These are phyloP conservation scores for Erpornis zantholeuca DNA, from an alignment of 2,113 vertebrate species.

Conservation along the genomic window DNA sequence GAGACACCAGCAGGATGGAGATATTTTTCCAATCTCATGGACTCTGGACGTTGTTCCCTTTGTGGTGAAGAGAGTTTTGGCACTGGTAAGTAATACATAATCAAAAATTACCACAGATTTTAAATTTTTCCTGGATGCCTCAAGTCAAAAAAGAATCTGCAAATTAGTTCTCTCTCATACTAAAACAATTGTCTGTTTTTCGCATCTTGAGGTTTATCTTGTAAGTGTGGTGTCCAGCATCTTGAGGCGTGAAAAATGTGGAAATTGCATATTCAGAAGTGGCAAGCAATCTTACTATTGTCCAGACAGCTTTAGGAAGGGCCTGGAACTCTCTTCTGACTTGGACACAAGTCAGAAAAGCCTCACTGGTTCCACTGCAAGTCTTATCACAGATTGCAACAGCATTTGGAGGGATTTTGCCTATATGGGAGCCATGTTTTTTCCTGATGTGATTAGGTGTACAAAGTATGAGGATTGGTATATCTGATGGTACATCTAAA, in stretches of 20 bases:
- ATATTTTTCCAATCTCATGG: constrained; percentile 97
- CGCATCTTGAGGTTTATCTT: background rate
- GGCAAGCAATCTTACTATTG: background rate
- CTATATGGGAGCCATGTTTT: background rate
- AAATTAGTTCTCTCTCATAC: background rate
- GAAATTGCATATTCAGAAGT: background rate
- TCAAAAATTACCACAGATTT: background rate
- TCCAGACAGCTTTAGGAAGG: background rate
- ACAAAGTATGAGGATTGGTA: background rate
- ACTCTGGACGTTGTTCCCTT: constrained; percentile 93
- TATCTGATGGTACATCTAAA: background rate
- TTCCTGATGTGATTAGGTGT: background rate
- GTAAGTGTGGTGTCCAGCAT: background rate
- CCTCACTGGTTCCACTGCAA: background rate
- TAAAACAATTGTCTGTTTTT: background rate
- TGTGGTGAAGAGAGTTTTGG: constrained; percentile 99
- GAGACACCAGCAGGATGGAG: constrained; percentile 97
- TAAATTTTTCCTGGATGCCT: background rate
- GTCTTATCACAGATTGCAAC: background rate
- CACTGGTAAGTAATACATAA: constrained; percentile 78
- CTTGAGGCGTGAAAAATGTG: background rate
- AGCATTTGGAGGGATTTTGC: background rate
- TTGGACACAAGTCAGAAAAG: background rate
- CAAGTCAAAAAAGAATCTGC: background rate
- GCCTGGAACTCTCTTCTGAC: background rate